Evolutionary conservation across 1,140 invertebrate species (phyloP), one percentile per base, ranked within the genome.

Genomic region (Trichoplusia ni): DNA sequence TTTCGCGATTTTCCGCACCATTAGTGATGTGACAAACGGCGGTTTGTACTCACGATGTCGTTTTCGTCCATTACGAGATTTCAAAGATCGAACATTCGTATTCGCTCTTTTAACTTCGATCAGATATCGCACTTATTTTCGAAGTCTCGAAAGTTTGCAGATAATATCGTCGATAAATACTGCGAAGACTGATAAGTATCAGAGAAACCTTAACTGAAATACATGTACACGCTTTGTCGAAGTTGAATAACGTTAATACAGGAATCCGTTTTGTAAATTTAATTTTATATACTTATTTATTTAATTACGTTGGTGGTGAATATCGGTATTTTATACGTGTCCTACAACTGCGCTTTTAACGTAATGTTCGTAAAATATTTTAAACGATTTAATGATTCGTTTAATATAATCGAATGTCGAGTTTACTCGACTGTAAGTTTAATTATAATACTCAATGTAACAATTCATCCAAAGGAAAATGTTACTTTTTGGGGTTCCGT

Each of bases 21-120:
- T 86, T 84, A 83, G 75, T 82, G 64, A 73, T 76, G 78, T 86
- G 84, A 84, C 81, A 84, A 84, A 84, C 77, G 73, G 73, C 69
- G 78, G 75, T 84, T 84, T 84, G 80, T 84, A 82, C 73, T 83
- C 73, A 64, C 73, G 75, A 79, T 82, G 81, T 81, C 84, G 75
- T 86, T 82, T 86, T 75, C 76, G 71, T 82, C 78, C 71, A 82
- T 84, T 81, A 82, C 69, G 73, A 71, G 77, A 80, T 83, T 82
- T 69, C 64, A 67, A 73, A 78, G 73, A 81, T 79, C 71, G 65
- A 71, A 81, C 69, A 76, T 77, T 81, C 71, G 75, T 73, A 74
- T 74, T 74, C 70, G 74, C 74, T 71, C 72, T 69, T 81, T 77
- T 73, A 75, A 67, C 70, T 73, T 67, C 58, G 51, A 66, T 75